phyloP scores from a whole-genome alignment of 2,888 invertebrate genomes.

The Orchestes rusci region DNA sequence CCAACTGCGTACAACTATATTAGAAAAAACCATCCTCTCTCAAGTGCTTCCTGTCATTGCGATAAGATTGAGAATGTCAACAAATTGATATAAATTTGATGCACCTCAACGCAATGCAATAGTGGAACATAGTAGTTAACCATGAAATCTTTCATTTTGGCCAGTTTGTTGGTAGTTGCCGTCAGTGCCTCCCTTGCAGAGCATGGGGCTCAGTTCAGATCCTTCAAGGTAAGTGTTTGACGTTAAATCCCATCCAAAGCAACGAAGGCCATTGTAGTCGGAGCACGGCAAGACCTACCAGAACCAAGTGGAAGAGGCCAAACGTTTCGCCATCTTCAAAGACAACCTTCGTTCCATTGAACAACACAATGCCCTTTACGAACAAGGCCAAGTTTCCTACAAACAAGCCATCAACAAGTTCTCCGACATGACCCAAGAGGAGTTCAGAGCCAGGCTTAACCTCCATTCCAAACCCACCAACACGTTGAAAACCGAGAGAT shows the following conservation, averaged over 20 bases:
- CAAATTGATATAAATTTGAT: too few relatives aligned
- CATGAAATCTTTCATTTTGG: constrained; percentile 14
- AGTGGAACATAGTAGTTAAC: too few relatives aligned
- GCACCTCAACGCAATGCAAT: too few relatives aligned
- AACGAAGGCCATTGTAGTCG: not conserved
- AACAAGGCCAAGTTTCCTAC: too few relatives aligned
- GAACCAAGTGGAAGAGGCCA: constrained; percentile 16
- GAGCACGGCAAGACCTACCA: constrained; percentile 45
- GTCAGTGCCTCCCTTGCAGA: constrained; percentile 13
- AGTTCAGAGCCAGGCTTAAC: constrained; percentile 17
- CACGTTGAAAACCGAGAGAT: not conserved
- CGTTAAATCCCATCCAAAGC: not conserved
- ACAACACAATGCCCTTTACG: constrained; percentile 26
- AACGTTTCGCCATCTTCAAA: constrained; percentile 22
- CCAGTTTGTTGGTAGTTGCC: constrained; percentile 13
- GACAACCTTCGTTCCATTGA: constrained; percentile 25
- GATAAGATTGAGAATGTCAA: too few relatives aligned
- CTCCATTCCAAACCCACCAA: not conserved
- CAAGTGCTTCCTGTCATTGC: too few relatives aligned
- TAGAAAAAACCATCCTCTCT: too few relatives aligned
- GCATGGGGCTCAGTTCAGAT: constrained; percentile 5
- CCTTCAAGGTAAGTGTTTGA: constrained; percentile 14
- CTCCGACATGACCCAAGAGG: constrained; percentile 24
- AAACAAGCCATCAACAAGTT: constrained; percentile 25
- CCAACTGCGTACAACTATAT: too few relatives aligned